Conservation (phyloP, 2,888 invertebrate species). For the Tinea trinotella region DNA sequence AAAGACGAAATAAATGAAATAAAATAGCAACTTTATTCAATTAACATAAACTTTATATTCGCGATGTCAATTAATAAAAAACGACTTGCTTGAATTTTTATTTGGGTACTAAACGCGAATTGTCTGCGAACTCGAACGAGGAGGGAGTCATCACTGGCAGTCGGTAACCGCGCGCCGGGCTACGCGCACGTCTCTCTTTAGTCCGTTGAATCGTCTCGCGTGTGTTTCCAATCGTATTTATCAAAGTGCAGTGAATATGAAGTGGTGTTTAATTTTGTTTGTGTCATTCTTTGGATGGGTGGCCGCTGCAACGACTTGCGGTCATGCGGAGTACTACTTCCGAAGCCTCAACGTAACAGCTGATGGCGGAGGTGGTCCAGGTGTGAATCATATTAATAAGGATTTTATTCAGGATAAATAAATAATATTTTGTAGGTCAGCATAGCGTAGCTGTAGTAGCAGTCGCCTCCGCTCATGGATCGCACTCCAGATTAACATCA, state of each 20-base stretch:
- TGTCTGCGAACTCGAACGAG: too few species aligned
- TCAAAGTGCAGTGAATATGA: conserved; percentile 51
- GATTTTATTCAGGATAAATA: too few species aligned
- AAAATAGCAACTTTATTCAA: too few species aligned
- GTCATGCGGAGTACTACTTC: conserved; percentile 51
- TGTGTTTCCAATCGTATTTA: conserved; percentile 44
- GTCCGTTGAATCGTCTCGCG: conserved; percentile 27
- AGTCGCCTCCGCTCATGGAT: too few species aligned
- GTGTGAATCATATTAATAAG: conserved; percentile 33
- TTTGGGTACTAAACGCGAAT: background rate
- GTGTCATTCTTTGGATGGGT: conserved; percentile 38
- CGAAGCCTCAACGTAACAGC: conserved; percentile 60
- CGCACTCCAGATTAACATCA: too few species aligned
- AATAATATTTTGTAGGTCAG: too few species aligned
- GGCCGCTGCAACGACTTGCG: conserved; percentile 27
- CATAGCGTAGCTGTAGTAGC: too few species aligned
- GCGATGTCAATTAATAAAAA: background rate
- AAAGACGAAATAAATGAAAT: too few species aligned
- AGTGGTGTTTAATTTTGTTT: conserved; percentile 51
- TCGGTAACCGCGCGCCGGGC: conserved; percentile 59
- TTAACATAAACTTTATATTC: too few species aligned
- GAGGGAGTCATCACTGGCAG: conserved; percentile 30
- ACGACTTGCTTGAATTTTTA: background rate
- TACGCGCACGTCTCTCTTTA: conserved; percentile 45
- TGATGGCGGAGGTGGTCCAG: conserved; percentile 60